Evolutionary conservation across 2,113 vertebrate species (phyloP).

Genomic region (Brachyistius frenatus): DNA sequence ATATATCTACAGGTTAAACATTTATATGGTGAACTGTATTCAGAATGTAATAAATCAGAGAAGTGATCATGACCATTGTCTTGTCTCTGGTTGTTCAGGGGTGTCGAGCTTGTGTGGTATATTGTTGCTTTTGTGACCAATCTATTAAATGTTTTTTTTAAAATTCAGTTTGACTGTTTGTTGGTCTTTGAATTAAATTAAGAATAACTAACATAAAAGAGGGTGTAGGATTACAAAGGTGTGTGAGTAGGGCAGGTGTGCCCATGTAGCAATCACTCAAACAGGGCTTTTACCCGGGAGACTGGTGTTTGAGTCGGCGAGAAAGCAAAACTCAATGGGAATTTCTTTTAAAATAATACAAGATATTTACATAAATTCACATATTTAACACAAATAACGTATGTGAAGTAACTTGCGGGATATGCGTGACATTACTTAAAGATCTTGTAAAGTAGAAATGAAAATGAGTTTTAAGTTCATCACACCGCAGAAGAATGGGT

Average conservation of each 20-base stretch:
- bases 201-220: neutral
- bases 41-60: neutral
- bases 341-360: no score
- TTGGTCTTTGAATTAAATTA: neutral
- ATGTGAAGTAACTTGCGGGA: no score
- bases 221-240: neutral
- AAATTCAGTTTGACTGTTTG: neutral
- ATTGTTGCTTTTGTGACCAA: constrained; percentile 8
- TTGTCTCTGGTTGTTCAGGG: neutral
- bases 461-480: no score
- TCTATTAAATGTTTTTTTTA: constrained; percentile 42
- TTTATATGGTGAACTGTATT: neutral
- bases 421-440: no score
- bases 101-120: neutral
- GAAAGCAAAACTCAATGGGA: no score
- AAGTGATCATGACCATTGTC: no score
- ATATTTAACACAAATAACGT: no score
- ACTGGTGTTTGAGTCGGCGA: no score
- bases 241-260: neutral
- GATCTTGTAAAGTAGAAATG: no score
- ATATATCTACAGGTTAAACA: constrained; percentile 17
- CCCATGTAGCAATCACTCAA: neutral
- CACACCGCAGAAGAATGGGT: no score
- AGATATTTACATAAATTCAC: no score
- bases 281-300: neutral